Percentiles rank a stretch among this genome's conserved stretches.
These are phyloP conservation scores for Macaria notata DNA, from an alignment of 2,888 invertebrate species.

Conservation along the genomic window DNA sequence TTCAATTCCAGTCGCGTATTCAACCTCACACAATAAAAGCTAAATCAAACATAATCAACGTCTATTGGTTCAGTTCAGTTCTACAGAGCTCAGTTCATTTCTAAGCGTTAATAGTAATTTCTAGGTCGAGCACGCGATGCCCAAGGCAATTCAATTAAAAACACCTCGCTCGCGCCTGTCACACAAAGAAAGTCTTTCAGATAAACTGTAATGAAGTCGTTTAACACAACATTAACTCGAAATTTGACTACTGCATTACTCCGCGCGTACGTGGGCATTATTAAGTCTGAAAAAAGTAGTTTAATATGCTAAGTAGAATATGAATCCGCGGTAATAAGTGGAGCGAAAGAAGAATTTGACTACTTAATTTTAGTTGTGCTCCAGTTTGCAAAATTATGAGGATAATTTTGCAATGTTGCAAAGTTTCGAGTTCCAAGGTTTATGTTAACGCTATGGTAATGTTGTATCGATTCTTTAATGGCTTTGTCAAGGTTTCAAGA, in stretches of 20 bases:
- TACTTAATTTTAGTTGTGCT: conserved; percentile 1
- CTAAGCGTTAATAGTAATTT: conserved; percentile 33
- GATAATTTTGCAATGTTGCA: conserved; percentile 1
- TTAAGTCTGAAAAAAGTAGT: conserved; percentile 12
- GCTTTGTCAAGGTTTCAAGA: conserved; percentile 1
- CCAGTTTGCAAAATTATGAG: conserved; percentile 5
- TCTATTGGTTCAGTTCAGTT: not conserved
- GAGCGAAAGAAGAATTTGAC: conserved; percentile 9
- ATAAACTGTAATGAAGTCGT: conserved; percentile 44
- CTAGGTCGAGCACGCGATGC: conserved; percentile 42
- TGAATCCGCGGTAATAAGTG: conserved; percentile 11
- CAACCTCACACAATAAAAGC: not conserved
- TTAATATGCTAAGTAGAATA: conserved; percentile 12
- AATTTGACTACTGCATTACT: conserved; percentile 36
- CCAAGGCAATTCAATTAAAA: conserved; percentile 54
- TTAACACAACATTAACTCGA: conserved; percentile 34
- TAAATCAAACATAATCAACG: conserved; percentile 2
- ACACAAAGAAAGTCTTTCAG: conserved; percentile 48
- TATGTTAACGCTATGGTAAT: not conserved
- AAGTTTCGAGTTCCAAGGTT: conserved; percentile 1
- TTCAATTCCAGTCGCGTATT: too few species aligned
- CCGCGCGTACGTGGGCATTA: conserved; percentile 17
- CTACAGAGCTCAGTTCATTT: conserved; percentile 20
- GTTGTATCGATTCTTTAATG: not conserved
- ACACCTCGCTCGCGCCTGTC: conserved; percentile 48